These are phyloP conservation scores for Polyommatus iphigenia DNA, from an alignment of 2,888 invertebrate species.

Conservation along the genomic window DNA sequence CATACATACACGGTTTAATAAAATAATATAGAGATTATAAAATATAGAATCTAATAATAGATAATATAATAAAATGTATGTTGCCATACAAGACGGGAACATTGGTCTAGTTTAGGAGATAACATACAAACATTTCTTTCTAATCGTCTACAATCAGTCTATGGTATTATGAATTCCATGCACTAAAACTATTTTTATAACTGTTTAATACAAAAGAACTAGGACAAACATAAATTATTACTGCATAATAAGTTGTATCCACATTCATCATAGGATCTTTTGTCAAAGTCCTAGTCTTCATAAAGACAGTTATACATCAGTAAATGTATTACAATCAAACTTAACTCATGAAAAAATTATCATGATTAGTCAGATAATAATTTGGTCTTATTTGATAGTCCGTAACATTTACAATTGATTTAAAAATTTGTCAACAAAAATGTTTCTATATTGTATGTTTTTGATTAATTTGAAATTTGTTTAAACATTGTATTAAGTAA, in stretches of 20 bases:
- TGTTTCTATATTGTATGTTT: neutral
- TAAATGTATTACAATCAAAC: conserved; percentile 10
- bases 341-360: neutral
- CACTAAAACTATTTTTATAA: conserved; percentile 32
- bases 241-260: neutral
- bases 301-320: neutral
- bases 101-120: conserved; percentile 32
- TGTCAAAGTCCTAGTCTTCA: neutral
- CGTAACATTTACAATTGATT: neutral
- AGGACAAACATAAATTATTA: neutral
- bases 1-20: neutral
- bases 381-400: neutral
- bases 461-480: neutral
- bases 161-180: conserved; percentile 37
- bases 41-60: conserved; percentile 9
- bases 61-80: conserved; percentile 18
- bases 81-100: conserved; percentile 20
- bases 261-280: neutral
- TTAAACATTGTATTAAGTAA: neutral
- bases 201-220: neutral
- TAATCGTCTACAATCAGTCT: conserved; percentile 40
- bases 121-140: conserved; percentile 26
- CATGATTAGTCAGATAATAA: neutral
- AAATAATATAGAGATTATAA: conserved; percentile 12
- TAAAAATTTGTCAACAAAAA: neutral